Evolutionary conservation across 2,797 vertebrate genomes (phyloP), one percentile per base, ranked within the genome.

Genomic region (Buphagus erythrorhynchus): DNA sequence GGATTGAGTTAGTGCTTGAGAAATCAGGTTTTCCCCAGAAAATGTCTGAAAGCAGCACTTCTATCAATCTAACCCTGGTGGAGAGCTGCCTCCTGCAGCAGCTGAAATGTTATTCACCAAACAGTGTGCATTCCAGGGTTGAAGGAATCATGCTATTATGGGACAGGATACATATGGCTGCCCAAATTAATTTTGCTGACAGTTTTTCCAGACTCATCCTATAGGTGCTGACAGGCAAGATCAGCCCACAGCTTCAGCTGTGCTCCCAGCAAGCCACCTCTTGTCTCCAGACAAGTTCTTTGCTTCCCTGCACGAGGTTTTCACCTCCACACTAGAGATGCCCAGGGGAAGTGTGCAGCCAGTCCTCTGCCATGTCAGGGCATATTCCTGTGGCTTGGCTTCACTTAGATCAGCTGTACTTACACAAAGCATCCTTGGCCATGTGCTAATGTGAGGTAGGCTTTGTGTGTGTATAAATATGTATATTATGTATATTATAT

Each of bases 11-110:
- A 90, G 51, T 40, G 51, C 71, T 85, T 58, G 49, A 73, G 65
- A 94, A 94, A 81, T 36, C 40, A 86, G 73, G 73, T 90, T 95
- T 92, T 55, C 69, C 57, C 75, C 55, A 69, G 54, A 83, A 96
- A 92, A 77, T 0, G 0, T 28, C 72, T 83, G 58, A 86, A 90
- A 92, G 68, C 42, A 92, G 75, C 36, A 51, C 43, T 96, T 78
- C 24, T 75, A 38, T 25, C 31, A 61, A 10, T 31, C 48, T 20
- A 65, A 52, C 33, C 28, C 48, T 0, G 0, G 28, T 2, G 2
- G 43, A 69, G 78, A 49, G 31, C 88, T 69, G 68, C 76, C 52
- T 92, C 69, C 57, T 33, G 4, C 11, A 2, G 11, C 77, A 89
- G 52, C 48, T 76, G 62, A 77, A 67, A 24, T 1, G 12, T 5